phyloP scores from a whole-genome alignment of 2,113 vertebrate genomes.

The Daubentonia madagascariensis region DNA sequence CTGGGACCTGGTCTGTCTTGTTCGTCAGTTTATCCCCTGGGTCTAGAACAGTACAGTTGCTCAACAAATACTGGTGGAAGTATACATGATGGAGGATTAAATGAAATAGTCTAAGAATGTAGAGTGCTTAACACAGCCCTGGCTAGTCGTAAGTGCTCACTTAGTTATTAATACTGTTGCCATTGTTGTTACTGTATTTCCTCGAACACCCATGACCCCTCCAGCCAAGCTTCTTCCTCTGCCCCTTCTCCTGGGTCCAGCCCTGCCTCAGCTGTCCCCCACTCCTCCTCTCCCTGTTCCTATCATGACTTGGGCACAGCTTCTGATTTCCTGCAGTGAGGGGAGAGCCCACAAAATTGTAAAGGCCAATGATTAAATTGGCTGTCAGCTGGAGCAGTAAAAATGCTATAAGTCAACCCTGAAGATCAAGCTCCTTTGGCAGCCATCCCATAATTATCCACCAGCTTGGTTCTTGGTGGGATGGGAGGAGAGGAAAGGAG shows the following conservation, averaged over 20 bases:
- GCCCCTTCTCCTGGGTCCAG: not conserved
- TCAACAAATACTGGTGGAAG: not conserved
- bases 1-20: not conserved
- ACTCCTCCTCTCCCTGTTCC: not conserved
- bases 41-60: not conserved
- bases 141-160: accelerated
- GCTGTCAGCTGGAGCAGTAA: not conserved
- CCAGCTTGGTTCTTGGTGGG: not conserved
- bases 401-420: not conserved
- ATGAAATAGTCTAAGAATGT: not conserved
- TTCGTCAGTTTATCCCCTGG: not conserved
- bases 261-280: not conserved
- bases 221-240: not conserved
- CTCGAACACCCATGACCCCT: not conserved
- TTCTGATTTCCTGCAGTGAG: not conserved
- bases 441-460: not conserved
- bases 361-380: not conserved
- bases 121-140: not conserved
- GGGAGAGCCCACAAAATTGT: not conserved
- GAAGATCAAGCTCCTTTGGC: not conserved
- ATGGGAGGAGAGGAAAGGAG: not conserved
- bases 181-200: not conserved
- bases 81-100: not conserved
- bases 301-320: not conserved
- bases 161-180: accelerated